Evolutionary conservation across 2,888 invertebrate species (phyloP).

Genomic region (Agrotis clavis): DNA sequence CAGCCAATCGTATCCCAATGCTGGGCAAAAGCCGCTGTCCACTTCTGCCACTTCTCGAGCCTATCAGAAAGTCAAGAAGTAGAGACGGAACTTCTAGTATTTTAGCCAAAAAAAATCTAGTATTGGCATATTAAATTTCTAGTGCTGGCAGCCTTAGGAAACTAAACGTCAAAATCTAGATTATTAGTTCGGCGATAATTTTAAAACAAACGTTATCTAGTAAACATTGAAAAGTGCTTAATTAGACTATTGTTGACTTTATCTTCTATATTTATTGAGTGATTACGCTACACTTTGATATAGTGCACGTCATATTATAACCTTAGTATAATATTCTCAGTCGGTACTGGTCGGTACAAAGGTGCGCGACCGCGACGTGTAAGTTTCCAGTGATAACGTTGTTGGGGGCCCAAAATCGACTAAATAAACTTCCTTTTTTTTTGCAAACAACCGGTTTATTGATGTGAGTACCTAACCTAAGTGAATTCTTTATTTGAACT

Average conservation of each 20-base stretch:
- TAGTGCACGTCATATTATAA: conserved; percentile 9
- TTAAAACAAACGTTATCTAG: conserved; percentile 5
- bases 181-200: conserved; percentile 31
- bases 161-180: conserved; percentile 43
- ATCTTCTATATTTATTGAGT: background rate
- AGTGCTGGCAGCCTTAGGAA: conserved; percentile 34
- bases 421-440: conserved; percentile 5
- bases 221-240: background rate
- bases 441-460: background rate
- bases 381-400: conserved; percentile 45
- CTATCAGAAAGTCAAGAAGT: too few relatives aligned
- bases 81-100: too few relatives aligned
- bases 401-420: conserved; percentile 10
- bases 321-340: background rate
- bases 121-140: conserved; percentile 27
- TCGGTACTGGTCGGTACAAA: conserved; percentile 1
- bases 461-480: conserved; percentile 32
- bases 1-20: too few relatives aligned
- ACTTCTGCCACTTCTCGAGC: too few relatives aligned
- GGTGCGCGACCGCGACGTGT: background rate
- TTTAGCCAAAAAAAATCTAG: background rate
- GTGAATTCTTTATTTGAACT: conserved; percentile 12
- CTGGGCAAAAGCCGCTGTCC: too few relatives aligned
- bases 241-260: conserved; percentile 19
- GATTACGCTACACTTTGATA: conserved; percentile 16